Evolutionary conservation across 2,113 vertebrate species (phyloP), one percentile per base, ranked within the genome.

Genomic region (Hippolais icterina): DNA sequence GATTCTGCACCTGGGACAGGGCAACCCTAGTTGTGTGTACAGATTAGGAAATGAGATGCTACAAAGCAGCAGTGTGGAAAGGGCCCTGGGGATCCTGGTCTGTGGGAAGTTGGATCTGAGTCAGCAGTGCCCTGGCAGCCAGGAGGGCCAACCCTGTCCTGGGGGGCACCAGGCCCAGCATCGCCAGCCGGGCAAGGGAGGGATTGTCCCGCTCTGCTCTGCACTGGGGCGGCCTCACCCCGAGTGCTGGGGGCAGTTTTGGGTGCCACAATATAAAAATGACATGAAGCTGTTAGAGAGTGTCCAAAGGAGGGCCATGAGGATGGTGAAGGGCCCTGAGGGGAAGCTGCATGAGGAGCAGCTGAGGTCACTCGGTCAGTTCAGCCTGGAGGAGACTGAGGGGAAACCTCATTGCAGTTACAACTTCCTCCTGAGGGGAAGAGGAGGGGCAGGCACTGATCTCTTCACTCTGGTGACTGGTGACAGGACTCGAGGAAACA

Each of bases 391-490:
- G 52, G 13, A 59, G 24, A 42, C 52, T 7, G 42, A 75, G 12
- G 52, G 13, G 5, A 42, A 11, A 68, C 11, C 17, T 52, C 37
- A 37, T 0, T 50, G 17, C 25, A 68, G 29, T 29, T 29, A 5
- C 35, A 75, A 1, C 10, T 49, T 49, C 8, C 24, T 41, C 0
- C 0, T 29, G 60, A 41, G 5, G 3, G 35, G 15, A 56, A 29
- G 14, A 41, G 19, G 14, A 37, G 21, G 14, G 22, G 9, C 44
- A 59, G 22, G 0, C 37, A 37, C 33, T 60, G 53, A 27, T 44
- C 11, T 44, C 53, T 31, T n/a, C 5, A 0, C 23, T 35, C 11
- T 50, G 0, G 1, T 59, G 31, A 33, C 24, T 1, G 2, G 14
- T 77, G 37, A 14, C 9, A 68, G 44, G 8, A 22, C 31, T 18